These are phyloP conservation scores for Rhogogaster chlorosoma DNA, from an alignment of 2,888 invertebrate genomes.

Conservation along the genomic window DNA sequence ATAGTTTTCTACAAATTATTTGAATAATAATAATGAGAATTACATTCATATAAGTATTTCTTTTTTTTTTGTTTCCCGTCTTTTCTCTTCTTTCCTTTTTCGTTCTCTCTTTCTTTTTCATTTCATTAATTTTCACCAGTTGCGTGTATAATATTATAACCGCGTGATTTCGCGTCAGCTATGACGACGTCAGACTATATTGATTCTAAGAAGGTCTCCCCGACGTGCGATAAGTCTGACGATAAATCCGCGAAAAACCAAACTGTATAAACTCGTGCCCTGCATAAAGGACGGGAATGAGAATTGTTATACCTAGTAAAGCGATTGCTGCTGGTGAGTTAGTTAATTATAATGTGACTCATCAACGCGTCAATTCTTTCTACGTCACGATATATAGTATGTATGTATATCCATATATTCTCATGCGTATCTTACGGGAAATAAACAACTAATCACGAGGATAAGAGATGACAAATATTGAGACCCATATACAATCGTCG, in stretches of 20 bases:
- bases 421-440: too few relatives aligned
- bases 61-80: not conserved
- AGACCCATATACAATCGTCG: too few relatives aligned
- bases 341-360: not conserved
- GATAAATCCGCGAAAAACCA: not conserved
- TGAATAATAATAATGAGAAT: too few relatives aligned
- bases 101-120: not conserved
- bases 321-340: not conserved
- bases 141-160: not conserved
- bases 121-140: not conserved
- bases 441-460: too few relatives aligned
- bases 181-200: not conserved
- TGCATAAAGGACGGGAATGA: not conserved
- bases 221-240: too few relatives aligned
- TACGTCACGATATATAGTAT: not conserved
- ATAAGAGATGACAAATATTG: too few relatives aligned
- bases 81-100: not conserved
- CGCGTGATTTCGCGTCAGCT: not conserved
- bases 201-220: not conserved
- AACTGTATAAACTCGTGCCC: not conserved
- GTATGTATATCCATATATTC: too few relatives aligned
- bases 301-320: not conserved
- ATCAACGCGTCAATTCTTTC: not conserved
- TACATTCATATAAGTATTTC: not conserved
- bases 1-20: too few relatives aligned